These are phyloP conservation scores for Villa cingulata DNA, from an alignment of 2,888 invertebrate species.

Conservation along the genomic window DNA sequence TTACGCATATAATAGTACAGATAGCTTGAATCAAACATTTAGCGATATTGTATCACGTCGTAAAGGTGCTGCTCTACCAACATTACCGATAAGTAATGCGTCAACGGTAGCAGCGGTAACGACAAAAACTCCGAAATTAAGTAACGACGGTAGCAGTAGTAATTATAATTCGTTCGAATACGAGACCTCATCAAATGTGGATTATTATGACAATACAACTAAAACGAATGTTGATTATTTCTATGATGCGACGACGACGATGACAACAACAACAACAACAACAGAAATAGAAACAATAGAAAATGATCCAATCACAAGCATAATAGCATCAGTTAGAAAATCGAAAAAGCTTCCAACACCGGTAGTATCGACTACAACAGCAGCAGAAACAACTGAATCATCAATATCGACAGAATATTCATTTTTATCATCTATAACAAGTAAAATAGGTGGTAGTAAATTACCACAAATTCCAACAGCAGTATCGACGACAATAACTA, in stretches of 20 bases:
- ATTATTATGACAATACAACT: not conserved
- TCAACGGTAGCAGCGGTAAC: not conserved
- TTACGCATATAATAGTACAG: conserved; percentile 55
- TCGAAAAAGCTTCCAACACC: conserved; percentile 4
- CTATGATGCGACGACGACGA: conserved; percentile 1
- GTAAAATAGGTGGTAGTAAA: not conserved
- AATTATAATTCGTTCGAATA: conserved; percentile 7
- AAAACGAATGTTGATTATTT: not conserved
- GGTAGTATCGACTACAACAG: not conserved
- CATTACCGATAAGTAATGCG: conserved; percentile 13
- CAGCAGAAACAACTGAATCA: not conserved
- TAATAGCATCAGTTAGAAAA: not conserved
- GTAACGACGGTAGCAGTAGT: not conserved
- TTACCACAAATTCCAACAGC: conserved; percentile 3
- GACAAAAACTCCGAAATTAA: conserved; percentile 3
- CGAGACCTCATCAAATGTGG: not conserved
- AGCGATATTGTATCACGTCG: conserved; percentile 9
- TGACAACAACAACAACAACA: not conserved
- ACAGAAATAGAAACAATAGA: not conserved
- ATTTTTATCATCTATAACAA: not conserved
- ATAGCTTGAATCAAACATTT: conserved; percentile 36
- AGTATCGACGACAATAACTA: conserved; percentile 15
- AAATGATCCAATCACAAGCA: not conserved
- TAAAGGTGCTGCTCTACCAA: conserved; percentile 14
- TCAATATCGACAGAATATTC: conserved; percentile 1